phyloP scores from a whole-genome alignment of 2,888 invertebrate genomes.

The Raillietiella orientalis region DNA sequence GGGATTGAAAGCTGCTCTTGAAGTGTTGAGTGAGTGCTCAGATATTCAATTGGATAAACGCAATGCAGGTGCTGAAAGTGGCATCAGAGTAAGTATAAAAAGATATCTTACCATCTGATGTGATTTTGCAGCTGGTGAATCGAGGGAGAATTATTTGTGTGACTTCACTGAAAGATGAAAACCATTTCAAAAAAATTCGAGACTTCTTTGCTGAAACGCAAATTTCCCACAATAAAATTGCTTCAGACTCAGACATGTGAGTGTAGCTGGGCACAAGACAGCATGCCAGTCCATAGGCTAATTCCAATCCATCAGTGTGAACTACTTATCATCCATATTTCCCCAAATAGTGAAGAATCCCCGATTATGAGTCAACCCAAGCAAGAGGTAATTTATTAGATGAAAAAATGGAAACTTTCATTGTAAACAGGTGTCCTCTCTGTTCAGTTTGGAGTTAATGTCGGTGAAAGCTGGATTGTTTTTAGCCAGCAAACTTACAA shows the following conservation, averaged over 20 bases:
- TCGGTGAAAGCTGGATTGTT: neutral
- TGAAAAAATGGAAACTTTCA: neutral
- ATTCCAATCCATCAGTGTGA: conserved; percentile 58
- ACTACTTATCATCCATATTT: conserved; percentile 58
- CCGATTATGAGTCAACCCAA: conserved; percentile 34
- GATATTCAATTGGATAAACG: conserved; percentile 30
- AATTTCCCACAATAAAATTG: conserved; percentile 40
- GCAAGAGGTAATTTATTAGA: conserved; percentile 21
- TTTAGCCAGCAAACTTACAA: neutral
- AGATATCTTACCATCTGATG: neutral
- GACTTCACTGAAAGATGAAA: conserved; percentile 56
- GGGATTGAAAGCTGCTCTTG: conserved; percentile 53
- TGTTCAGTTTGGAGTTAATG: neutral
- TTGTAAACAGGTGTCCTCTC: neutral
- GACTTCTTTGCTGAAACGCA: conserved; percentile 55
- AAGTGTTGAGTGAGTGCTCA: conserved; percentile 46
- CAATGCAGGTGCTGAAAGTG: conserved; percentile 16
- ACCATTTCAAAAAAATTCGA: conserved; percentile 49
- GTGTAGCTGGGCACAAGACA: no score
- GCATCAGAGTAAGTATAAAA: conserved; percentile 12
- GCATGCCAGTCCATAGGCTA: no score
- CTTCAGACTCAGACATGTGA: conserved; percentile 24
- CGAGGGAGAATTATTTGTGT: conserved; percentile 64
- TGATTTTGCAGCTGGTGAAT: conserved; percentile 13
- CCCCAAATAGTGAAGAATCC: conserved; percentile 43